A percentile compares a stretch with the other conserved stretches of the same genome.
These are phyloP conservation scores for Struthidea cinerea DNA, from an alignment of 2,113 vertebrate genomes.

Conservation along the genomic window DNA sequence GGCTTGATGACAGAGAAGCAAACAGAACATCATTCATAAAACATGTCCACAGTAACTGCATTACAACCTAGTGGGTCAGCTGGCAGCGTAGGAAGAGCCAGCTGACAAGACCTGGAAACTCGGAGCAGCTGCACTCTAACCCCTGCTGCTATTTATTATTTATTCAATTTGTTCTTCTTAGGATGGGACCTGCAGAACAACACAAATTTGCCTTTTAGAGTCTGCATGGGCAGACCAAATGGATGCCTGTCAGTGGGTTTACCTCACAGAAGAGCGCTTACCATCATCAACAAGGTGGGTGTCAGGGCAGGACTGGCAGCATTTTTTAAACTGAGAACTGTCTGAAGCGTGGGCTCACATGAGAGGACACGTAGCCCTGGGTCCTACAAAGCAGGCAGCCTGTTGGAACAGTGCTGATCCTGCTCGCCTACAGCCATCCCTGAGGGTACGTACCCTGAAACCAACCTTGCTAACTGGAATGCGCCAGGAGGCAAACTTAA, in stretches of 20 bases:
- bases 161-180: not conserved
- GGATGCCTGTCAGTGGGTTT: not conserved
- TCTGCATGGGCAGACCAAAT: not conserved
- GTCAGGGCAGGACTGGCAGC: not conserved
- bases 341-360: not conserved
- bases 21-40: conserved; percentile 30
- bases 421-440: not conserved
- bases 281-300: not conserved
- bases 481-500: not conserved
- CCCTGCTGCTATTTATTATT: not conserved
- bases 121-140: not conserved
- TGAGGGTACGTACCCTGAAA: not conserved
- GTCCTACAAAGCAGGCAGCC: not conserved
- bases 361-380: not conserved
- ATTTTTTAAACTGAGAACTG: not conserved
- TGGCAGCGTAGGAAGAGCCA: not conserved
- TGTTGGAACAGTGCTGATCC: not conserved
- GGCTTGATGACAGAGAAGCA: not conserved
- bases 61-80: not conserved
- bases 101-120: not conserved
- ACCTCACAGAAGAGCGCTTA: not conserved
- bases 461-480: not conserved
- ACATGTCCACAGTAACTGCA: not conserved
- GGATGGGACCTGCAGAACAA: not conserved
- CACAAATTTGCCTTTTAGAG: not conserved